Conservation (phyloP, 2,888 invertebrate genomes). For the Caenorhabditis sulstoni region DNA sequence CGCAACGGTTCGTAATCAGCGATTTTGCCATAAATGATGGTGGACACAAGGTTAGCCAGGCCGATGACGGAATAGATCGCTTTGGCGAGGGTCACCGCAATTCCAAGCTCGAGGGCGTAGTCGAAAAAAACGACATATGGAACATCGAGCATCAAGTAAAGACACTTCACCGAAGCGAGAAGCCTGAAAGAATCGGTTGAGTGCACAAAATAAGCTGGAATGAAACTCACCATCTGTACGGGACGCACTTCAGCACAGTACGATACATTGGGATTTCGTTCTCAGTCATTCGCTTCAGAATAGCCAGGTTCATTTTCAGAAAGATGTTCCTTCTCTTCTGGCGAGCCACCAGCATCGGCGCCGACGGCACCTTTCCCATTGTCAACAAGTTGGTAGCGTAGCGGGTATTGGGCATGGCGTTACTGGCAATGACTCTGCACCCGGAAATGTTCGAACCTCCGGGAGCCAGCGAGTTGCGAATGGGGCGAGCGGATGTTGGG, state of each 20-base stretch:
- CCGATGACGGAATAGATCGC: slow-evolving; percentile 89
- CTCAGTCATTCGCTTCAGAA: not conserved
- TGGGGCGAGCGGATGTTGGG: slow-evolving; percentile 38
- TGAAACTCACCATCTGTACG: slow-evolving; percentile 24
- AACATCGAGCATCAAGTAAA: slow-evolving; percentile 93
- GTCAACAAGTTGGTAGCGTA: slow-evolving; percentile 34
- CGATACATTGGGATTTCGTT: slow-evolving; percentile 4
- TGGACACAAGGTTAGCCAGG: slow-evolving; percentile 91
- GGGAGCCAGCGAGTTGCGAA: slow-evolving; percentile 30
- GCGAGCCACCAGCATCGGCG: slow-evolving; percentile 54
- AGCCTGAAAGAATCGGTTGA: slow-evolving; percentile 33
- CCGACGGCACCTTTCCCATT: slow-evolving; percentile 65
- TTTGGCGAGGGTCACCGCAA: slow-evolving; percentile 74
- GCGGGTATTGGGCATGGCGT: slow-evolving; percentile 15
- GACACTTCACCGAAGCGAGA: slow-evolving; percentile 83
- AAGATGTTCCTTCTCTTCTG: slow-evolving; percentile 46
- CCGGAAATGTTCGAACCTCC: slow-evolving; percentile 23
- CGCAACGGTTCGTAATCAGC: slow-evolving; percentile 86
- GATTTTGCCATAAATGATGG: slow-evolving; percentile 90
- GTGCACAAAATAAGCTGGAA: no score
- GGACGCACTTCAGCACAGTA: not conserved
- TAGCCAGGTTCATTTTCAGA: not conserved
- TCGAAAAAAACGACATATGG: slow-evolving; percentile 92
- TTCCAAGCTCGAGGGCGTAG: slow-evolving; percentile 86
- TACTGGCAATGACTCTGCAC: slow-evolving; percentile 54